A percentile compares a stretch with the other conserved stretches of the same genome.
phyloP scores from a whole-genome alignment of 1,140 invertebrate genomes.

The Drosophila prosaltans region DNA sequence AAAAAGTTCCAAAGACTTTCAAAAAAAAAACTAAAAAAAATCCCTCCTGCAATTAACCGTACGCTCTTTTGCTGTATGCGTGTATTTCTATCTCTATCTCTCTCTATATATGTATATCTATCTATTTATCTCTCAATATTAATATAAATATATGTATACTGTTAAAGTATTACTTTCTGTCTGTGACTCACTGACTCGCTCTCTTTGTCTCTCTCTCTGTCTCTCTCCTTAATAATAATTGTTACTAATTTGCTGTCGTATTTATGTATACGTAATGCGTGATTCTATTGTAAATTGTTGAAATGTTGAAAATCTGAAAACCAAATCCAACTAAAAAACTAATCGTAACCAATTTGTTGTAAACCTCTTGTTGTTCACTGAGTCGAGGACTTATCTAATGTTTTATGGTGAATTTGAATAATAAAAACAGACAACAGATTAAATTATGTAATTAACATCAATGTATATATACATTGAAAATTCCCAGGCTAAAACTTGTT shows the following conservation, averaged over 20 bases:
- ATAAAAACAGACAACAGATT: not conserved
- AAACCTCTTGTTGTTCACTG: conserved; percentile 12
- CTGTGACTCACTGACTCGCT: conserved; percentile 20
- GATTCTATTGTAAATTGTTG: conserved; percentile 65
- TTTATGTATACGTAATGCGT: conserved; percentile 55
- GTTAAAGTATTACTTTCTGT: conserved; percentile 10
- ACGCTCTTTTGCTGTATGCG: conserved; percentile 54
- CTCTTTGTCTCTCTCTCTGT: conserved; percentile 37
- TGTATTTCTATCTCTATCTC: conserved; percentile 32
- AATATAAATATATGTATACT: conserved; percentile 9
- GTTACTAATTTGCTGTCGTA: conserved; percentile 75
- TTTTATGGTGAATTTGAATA: not conserved
- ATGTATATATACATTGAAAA: too few species aligned
- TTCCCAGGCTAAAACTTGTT: not conserved
- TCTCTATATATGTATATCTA: conserved; percentile 15
- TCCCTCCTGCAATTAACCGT: conserved; percentile 28
- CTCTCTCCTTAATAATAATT: conserved; percentile 56
- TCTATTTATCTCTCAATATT: conserved; percentile 5
- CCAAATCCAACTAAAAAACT: conserved; percentile 31
- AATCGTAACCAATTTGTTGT: conserved; percentile 46
- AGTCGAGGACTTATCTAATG: conserved; percentile 5
- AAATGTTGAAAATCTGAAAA: conserved; percentile 38
- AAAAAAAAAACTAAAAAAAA: conserved; percentile 43
- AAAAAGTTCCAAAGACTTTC: conserved; percentile 23
- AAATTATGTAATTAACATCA: too few species aligned